Conservation (phyloP, 2,888 invertebrate genomes). For the Catonia carolina region DNA sequence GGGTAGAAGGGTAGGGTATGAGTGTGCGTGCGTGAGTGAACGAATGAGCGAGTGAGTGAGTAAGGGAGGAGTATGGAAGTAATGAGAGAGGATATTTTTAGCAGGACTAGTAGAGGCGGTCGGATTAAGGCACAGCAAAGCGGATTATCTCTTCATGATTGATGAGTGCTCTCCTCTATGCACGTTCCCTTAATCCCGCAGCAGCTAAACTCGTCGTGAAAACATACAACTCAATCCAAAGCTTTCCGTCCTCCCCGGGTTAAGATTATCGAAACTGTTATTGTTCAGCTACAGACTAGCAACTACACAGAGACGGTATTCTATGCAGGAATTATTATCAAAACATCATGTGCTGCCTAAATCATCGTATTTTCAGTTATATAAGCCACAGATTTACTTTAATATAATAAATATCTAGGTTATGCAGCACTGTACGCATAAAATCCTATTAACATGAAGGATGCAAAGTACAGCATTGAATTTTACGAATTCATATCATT, state of each 20-base stretch:
- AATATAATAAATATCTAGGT: no score
- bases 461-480: no score
- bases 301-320: background rate
- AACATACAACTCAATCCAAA: constrained; percentile 14
- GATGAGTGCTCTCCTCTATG: constrained; percentile 26
- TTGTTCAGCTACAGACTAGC: background rate
- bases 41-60: background rate
- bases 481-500: no score
- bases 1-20: no score
- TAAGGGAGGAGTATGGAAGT: background rate
- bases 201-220: constrained; percentile 19
- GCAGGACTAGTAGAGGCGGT: constrained; percentile 21
- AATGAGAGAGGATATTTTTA: constrained; percentile 22
- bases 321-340: no score
- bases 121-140: constrained; percentile 27
- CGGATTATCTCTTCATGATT: constrained; percentile 30
- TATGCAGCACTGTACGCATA: no score
- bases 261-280: constrained; percentile 10
- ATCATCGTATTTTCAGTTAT: no score
- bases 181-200: constrained; percentile 24
- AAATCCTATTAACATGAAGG: no score
- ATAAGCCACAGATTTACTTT: no score
- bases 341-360: no score
- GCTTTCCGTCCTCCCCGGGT: constrained; percentile 8
- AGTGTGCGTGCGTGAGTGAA: no score